phyloP scores from a whole-genome alignment of 2,113 vertebrate genomes.

The Rynchops niger region DNA sequence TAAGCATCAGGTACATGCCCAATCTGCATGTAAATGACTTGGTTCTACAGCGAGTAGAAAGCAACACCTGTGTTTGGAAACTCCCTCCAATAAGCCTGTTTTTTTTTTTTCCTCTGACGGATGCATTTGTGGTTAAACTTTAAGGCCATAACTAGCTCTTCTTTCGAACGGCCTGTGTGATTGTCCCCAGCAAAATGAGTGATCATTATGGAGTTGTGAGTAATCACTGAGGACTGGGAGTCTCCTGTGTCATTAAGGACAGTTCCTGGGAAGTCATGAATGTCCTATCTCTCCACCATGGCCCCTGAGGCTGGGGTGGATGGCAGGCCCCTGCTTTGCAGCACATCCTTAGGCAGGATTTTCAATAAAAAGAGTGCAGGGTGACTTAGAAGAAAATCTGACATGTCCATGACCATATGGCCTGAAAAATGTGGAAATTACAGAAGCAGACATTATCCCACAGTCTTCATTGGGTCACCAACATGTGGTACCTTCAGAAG shows the following conservation, averaged over 20 bases:
- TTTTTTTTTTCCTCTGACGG: neutral
- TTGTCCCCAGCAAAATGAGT: neutral
- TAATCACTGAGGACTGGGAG: neutral
- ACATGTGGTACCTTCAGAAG: neutral
- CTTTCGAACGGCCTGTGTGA: neutral
- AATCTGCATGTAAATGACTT: neutral
- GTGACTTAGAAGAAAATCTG: neutral
- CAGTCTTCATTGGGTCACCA: neutral
- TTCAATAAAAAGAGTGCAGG: neutral
- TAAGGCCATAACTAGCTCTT: neutral
- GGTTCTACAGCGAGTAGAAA: neutral
- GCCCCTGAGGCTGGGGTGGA: neutral
- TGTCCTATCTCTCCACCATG: accelerated
- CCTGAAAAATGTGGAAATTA: neutral
- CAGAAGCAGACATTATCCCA: neutral
- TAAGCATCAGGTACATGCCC: neutral
- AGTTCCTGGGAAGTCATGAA: neutral
- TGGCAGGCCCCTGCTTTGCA: neutral
- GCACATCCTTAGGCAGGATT: neutral
- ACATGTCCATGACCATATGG: neutral
- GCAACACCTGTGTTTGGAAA: neutral
- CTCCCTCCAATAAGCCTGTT: neutral
- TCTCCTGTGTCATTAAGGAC: neutral
- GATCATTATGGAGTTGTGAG: neutral
- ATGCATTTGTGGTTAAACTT: neutral